Percentiles rank a stretch among this genome's conserved stretches.
Conservation (phyloP, 2,888 invertebrate genomes). For the Drosophila subsilvestris region DNA sequence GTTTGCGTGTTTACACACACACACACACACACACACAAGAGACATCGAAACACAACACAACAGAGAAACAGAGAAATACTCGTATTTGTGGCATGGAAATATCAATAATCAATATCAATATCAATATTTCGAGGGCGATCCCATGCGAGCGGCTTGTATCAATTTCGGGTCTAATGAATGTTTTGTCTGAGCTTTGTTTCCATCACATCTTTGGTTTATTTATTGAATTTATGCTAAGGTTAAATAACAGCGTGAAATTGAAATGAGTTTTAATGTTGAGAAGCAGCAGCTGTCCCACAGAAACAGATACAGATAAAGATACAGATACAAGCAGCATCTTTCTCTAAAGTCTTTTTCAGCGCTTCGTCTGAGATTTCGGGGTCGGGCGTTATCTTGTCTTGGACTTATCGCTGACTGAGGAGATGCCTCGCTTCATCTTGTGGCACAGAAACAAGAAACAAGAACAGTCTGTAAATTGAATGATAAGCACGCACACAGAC, state of each 20-base stretch:
- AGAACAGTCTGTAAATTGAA: constrained; percentile 32
- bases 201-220: constrained; percentile 33
- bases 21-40: too few species aligned
- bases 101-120: constrained; percentile 41
- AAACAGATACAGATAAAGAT: neutral
- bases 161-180: constrained; percentile 24
- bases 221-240: constrained; percentile 64
- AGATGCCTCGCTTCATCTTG: constrained; percentile 13
- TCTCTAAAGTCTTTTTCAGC: neutral
- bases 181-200: constrained; percentile 11
- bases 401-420: constrained; percentile 31
- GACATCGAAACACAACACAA: neutral
- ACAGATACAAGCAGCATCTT: constrained; percentile 1
- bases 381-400: constrained; percentile 17
- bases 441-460: neutral
- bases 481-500: constrained; percentile 26
- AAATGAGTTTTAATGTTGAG: constrained; percentile 62
- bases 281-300: constrained; percentile 1
- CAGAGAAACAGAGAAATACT: neutral
- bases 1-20: neutral
- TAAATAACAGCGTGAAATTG: constrained; percentile 73
- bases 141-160: constrained; percentile 30
- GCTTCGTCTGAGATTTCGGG: constrained; percentile 11
- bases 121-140: constrained; percentile 14
- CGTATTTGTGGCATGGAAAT: constrained; percentile 42